These are phyloP conservation scores for Dendrocopos noguchii DNA, from an alignment of 2,113 vertebrate genomes.

Conservation along the genomic window DNA sequence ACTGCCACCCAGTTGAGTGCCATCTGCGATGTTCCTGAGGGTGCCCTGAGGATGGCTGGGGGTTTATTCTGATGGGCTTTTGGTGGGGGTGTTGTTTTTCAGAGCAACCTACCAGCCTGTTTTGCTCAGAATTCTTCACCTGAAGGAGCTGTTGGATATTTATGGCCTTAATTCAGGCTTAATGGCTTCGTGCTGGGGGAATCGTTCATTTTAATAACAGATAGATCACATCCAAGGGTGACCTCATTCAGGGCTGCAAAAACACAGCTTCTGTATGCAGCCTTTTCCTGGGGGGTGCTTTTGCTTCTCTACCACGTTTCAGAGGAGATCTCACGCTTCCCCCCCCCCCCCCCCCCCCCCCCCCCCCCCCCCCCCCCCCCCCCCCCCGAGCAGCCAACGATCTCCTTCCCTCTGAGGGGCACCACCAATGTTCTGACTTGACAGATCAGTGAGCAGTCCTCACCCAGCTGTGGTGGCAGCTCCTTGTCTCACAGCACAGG, in stretches of 20 bases:
- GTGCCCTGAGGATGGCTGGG: no score
- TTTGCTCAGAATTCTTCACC: constrained; percentile 11
- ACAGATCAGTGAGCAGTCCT: neutral
- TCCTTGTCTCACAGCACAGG: neutral
- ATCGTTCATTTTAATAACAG: neutral
- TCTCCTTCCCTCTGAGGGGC: neutral
- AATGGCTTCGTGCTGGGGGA: neutral
- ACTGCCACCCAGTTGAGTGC: no score
- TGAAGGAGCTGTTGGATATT: constrained; percentile 15
- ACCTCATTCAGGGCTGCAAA: neutral
- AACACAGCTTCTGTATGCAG: neutral
- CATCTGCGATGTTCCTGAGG: no score
- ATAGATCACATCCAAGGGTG: neutral
- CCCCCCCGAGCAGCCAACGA: neutral
- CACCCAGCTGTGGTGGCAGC: neutral
- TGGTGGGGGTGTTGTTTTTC: no score
- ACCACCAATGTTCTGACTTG: neutral
- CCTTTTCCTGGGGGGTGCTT: neutral
- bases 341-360: no score
- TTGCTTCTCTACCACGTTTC: neutral
- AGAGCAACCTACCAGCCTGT: neutral
- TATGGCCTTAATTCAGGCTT: constrained; percentile 13
- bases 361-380: no score
- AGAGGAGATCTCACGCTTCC: neutral
- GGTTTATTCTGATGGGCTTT: no score